Evolutionary conservation across 2,113 vertebrate species (phyloP), one percentile per base, ranked within the genome.

Genomic region (Tragelaphus strepsiceros): DNA sequence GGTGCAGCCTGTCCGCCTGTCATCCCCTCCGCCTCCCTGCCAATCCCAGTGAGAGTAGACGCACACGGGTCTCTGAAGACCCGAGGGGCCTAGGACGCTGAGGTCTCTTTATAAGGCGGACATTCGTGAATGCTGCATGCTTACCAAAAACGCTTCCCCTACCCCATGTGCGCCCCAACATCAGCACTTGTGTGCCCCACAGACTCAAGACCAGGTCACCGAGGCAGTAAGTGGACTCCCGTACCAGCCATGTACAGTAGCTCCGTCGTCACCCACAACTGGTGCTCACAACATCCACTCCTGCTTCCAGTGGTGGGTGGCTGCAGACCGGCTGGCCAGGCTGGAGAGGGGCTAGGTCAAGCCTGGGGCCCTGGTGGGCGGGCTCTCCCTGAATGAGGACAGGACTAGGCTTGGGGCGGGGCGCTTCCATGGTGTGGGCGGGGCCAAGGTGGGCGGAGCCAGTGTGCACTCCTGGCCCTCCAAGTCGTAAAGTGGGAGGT

Each of bases 221-320:
- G 98, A 99, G 12, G 99, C 99, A 99, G 5, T 99, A 98, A 98
- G 98, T 80, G 83, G 98, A 98, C 43, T 97, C 35, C 15, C 99
- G 99, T 17, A 53, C 98, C 46, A 99, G 99, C 93, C 26, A 58
- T 98, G 39, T 99, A 99, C 90, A 99, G 99, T 91, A 99, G 98
- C 1, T 97, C 98, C 61, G 98, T 99, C 86, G 92, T 99, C 97
- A 98, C 98, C 26, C 58, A 97, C 13, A 97, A 35, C 94, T 99
- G 99, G 80, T 99, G 95, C 96, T 99, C 98, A 99, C 99, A 98
- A 99, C 3, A 98, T 99, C 46, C 99, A 99, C 98, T 99, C 99
- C 98, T 99, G 99, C 96, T 89, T 15, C 24, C 92, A 43, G 39
- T 39, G 4, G 39, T 4, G 46, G 46, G 78, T 80, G 78, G 46